Percentiles rank a stretch among this genome's conserved stretches.
phyloP scores from a whole-genome alignment of 2,797 vertebrate species.

The Oreochromis grahami region DNA sequence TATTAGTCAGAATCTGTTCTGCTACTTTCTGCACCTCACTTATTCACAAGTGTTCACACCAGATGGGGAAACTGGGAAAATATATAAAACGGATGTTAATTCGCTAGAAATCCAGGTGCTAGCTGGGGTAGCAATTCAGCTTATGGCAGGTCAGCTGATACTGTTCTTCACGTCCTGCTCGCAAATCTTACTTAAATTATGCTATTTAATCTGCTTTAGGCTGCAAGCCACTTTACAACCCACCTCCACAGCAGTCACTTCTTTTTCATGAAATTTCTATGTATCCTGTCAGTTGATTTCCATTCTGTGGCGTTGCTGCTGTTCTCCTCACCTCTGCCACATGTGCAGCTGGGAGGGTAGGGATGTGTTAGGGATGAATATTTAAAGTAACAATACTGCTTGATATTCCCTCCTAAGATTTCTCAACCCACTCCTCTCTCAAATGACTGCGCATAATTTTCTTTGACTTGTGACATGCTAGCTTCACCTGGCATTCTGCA shows the following conservation, averaged over 20 bases:
- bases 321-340: background rate
- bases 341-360: background rate
- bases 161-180: background rate
- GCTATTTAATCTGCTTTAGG: accelerated
- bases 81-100: background rate
- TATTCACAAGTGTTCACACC: accelerated
- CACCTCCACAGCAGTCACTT: background rate
- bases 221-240: background rate
- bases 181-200: background rate
- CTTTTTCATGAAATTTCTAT: background rate
- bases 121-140: accelerated
- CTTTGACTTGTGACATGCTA: background rate
- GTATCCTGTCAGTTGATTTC: background rate
- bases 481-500: background rate
- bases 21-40: background rate
- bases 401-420: background rate
- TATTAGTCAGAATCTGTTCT: background rate
- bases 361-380: background rate
- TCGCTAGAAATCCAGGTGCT: background rate
- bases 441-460: background rate
- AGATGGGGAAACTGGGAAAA: background rate
- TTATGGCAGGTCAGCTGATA: background rate
- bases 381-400: background rate
- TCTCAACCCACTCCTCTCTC: background rate
- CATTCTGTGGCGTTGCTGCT: background rate